A percentile compares a stretch with the other conserved stretches of the same genome.
Evolutionary conservation across 2,113 vertebrate species (phyloP).

Genomic region (Clarias macrocephalus): DNA sequence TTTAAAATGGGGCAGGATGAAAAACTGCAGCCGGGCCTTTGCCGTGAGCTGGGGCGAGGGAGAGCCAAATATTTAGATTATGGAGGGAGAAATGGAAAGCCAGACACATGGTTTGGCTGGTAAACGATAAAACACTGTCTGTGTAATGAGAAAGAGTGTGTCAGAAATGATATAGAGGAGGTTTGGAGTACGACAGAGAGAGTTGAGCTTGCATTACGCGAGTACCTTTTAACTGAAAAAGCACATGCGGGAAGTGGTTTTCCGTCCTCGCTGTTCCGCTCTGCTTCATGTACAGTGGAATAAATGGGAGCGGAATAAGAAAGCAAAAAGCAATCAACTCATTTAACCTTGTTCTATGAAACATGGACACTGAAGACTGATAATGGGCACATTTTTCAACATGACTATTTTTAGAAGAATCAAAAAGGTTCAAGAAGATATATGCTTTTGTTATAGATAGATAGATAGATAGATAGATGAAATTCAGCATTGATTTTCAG

Average conservation of each 20-base stretch:
- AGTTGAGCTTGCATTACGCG: not conserved
- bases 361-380: not conserved
- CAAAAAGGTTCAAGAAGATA: not conserved
- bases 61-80: slow-evolving; percentile 30
- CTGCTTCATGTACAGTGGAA: not conserved
- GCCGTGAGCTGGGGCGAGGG: not conserved
- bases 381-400: not conserved
- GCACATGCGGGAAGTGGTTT: not conserved
- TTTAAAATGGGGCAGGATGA: slow-evolving; percentile 54
- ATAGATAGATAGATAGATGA: not conserved
- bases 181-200: slow-evolving; percentile 7
- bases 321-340: not conserved
- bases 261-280: not conserved
- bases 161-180: slow-evolving; percentile 4
- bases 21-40: slow-evolving; percentile 35
- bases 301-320: not conserved
- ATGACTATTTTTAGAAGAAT: not conserved
- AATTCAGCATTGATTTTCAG: not conserved
- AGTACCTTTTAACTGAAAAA: slow-evolving; percentile 1
- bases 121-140: not conserved
- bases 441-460: too few species aligned
- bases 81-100: slow-evolving; percentile 5
- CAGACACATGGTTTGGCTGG: slow-evolving; percentile 1
- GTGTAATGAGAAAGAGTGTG: slow-evolving; percentile 23
- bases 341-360: not conserved